Conservation (phyloP, 2,888 invertebrate species). For the Tortrix viridana region DNA sequence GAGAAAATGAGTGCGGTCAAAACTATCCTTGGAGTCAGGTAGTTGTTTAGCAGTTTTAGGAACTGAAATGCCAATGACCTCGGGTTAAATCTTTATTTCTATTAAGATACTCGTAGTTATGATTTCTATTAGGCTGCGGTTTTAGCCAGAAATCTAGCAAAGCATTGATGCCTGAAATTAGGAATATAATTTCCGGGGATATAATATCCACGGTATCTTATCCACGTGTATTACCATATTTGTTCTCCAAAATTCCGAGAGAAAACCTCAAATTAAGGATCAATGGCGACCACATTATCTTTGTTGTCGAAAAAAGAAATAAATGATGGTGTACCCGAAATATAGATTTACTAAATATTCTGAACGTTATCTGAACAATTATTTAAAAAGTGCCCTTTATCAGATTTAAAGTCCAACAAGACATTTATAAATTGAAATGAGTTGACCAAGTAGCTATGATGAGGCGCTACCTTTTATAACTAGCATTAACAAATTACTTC, state of each 20-base stretch:
- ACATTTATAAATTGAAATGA: constrained; percentile 64
- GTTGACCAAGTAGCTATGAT: constrained; percentile 49
- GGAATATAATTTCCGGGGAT: constrained; percentile 7
- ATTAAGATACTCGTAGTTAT: no score
- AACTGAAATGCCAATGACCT: constrained; percentile 65
- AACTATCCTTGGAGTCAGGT: constrained; percentile 56
- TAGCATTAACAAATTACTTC: constrained; percentile 73
- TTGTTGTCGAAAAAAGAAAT: constrained; percentile 58
- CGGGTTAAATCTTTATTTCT: constrained; percentile 21
- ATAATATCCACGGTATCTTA: neutral
- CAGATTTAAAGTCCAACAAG: constrained; percentile 64
- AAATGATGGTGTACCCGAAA: constrained; percentile 64
- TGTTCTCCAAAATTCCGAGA: constrained; percentile 7
- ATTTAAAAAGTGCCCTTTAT: constrained; percentile 70
- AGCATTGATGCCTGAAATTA: constrained; percentile 50
- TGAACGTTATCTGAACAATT: constrained; percentile 64
- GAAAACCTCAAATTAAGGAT: constrained; percentile 32
- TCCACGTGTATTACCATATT: neutral
- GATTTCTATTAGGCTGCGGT: constrained; percentile 28
- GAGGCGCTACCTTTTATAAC: constrained; percentile 70
- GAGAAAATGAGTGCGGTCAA: constrained; percentile 68
- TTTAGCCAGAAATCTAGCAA: constrained; percentile 15
- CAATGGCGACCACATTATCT: constrained; percentile 66
- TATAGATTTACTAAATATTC: constrained; percentile 59
- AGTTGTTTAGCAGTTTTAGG: constrained; percentile 56